Base-by-base conservation (phyloP, 2,888 invertebrate genomes). In the Teleogryllus oceanicus region DNA sequence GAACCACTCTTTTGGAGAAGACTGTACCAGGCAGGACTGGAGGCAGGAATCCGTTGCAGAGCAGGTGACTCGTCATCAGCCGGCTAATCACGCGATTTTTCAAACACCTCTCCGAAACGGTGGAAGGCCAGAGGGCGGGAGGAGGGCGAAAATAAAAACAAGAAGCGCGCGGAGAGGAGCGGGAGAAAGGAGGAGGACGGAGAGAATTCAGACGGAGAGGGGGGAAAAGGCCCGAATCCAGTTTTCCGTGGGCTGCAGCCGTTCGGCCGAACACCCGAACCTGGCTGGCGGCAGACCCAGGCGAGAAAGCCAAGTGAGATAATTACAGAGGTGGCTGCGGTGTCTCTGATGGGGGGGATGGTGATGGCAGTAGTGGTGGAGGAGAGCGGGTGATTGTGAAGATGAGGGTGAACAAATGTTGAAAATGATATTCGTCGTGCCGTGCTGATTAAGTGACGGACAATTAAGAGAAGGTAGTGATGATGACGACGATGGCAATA, bases 21-120 rank as follows among this genome's bases (percentile, higher is more conserved):
- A 12, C 16, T 62, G 62, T 62, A 62, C 62, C n/a, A 13, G 62
- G 8, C 16, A 11, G 16, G 12, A n/a, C 16, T 37, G 37, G 62
- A 62, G 16, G 62, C 13, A 12, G 62, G 62, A 62, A 62, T 62
- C 62, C 62, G 62, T 62, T 18, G 62, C 62, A 62, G 62, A 12
- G 62, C 62, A 62, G 62, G 62, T 11, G 62, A 62, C 62, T 62
- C 62, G 62, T 62, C 62, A 62, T 62, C 12, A 62, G 62, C 62
- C 62, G 11, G 62, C 62, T 62, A 62, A 62, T 62, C 62, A 62
- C n/a, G 62, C 62, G 62, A 62, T 62, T 62, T 62, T 62, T 62
- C 62, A 62, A 62, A 62, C 62, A n/a, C 37, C 37, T 37, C 37
- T 37, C 37, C 37, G 37, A 8, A 37, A 37, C 37, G 37, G 37